A percentile compares a stretch with the other conserved stretches of the same genome.
Conservation (phyloP, 2,113 vertebrate genomes). For the Cheirogaleus medius region DNA sequence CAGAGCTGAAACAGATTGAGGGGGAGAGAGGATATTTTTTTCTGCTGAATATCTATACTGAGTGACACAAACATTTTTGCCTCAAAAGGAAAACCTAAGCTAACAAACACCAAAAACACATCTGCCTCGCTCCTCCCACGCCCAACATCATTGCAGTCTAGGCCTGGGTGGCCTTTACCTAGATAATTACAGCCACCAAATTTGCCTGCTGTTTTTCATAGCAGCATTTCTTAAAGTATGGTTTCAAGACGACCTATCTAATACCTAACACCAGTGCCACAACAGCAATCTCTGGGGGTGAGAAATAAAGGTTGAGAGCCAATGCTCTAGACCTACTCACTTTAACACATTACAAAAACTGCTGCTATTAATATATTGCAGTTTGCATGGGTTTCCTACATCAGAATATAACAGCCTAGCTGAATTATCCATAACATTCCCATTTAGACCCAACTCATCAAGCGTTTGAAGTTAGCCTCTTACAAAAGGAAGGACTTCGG, state of each 20-base stretch:
- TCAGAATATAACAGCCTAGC: background rate
- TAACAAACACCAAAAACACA: constrained; percentile 31
- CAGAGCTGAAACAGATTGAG: background rate
- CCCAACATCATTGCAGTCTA: background rate
- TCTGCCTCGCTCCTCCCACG: background rate
- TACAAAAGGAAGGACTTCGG: background rate
- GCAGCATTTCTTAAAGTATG: background rate
- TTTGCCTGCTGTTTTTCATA: background rate
- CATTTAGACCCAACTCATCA: background rate
- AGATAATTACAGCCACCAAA: background rate
- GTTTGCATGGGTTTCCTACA: background rate
- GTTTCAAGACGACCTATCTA: background rate
- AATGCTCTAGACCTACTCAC: background rate
- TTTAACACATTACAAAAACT: background rate
- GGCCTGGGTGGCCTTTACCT: background rate
- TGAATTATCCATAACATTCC: background rate
- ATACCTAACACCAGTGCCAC: background rate
- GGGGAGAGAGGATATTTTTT: background rate
- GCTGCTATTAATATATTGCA: background rate
- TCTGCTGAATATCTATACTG: constrained; percentile 16
- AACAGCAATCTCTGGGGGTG: background rate
- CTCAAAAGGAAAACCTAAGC: constrained; percentile 6
- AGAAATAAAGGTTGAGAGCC: background rate
- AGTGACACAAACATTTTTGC: background rate
- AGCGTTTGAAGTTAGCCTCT: background rate